Base-by-base conservation (phyloP, 2,113 vertebrate species). In the Garra rufa region DNA sequence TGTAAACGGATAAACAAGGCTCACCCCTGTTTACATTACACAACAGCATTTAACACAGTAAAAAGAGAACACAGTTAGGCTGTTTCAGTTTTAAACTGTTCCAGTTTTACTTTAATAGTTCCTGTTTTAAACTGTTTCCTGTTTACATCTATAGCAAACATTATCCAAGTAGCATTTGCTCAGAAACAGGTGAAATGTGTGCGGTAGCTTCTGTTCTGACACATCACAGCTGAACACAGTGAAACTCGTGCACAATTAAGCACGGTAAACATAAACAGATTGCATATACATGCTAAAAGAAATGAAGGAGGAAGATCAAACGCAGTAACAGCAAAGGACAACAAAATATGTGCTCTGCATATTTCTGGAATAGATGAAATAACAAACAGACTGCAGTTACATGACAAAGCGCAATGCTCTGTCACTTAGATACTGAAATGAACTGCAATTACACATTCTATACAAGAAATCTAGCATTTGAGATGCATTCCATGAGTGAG, bases 101-200 rank as follows among this genome's bases (percentile, higher is more conserved):
- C 38, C 41, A 73, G n/a, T 9, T 73, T 46, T 73, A 73, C 41
- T 44, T 73, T 14, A 73, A 71, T 41, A 8, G 69, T 73, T 46
- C 69, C 69, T 73, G 69, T 73, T 73, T 73, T 46, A 57, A 57
- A 57, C 52, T 2, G 52, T 57, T 57, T 57, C 52, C 52, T 57
- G 52, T 57, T 57, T 57, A 57, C 52, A n/a, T 57, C 19, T n/a
- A 57, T n/a, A n/a, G 21, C 52, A 55, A 55, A 55, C 52, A n/a
- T 55, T 19, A 55, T 0, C 19, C 52, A 57, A n/a, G 9, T 41
- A 69, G 17, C 9, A 67, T 67, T 67, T 67, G 15, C 34, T 41
- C 17, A 38, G 67, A 34, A 26, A 19, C 19, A n/a, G 8, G 52
- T 55, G 21, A 55, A n/a, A 55, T 1, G 52, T 55, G 19, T 7